Evolutionary conservation across 2,888 invertebrate species (phyloP), one percentile per base, ranked within the genome.

Genomic region (Stenodera caucasica): DNA sequence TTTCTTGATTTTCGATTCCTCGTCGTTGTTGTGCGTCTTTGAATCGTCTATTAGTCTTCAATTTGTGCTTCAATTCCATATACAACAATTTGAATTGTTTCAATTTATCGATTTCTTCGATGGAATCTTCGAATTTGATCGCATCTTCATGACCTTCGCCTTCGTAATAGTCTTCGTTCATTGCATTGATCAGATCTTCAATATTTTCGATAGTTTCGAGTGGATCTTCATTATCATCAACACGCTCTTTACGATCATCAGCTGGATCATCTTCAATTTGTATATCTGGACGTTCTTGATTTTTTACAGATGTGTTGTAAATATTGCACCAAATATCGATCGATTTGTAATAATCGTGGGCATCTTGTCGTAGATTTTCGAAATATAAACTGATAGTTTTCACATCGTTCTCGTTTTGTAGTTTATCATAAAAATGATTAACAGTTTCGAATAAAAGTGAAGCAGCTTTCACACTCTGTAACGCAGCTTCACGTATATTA

Each of bases 51-150:
- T 40, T 40, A 0, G 40, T 40, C 11, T 11, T 40, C 40, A 40
- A 40, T 40, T 40, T 40, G 11, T 40, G 18, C 18, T 40, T 40
- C 18, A 40, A 40, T 40, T 40, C 40, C 18, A 18, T 21, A 18
- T 40, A 40, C 9, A 40, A 40, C 9, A 21, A 18, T 40, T 40
- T 40, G 21, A 40, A 40, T 40, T 40, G 40, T 40, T 40, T 40
- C 9, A 40, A 18, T 21, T 40, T 40, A 40, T 40, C 40, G 7
- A 40, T 40, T 18, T 40, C 40, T 18, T 40, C 21, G 8, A 11
- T 2, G 8, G 40, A 4, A 11, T 40, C 40, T 21, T 21, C 18
- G 12, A 18, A 40, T 40, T 40, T 40, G 11, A 4, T 11, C 2
- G 21, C 3, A 2, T 40, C 40, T 18, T 40, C 40, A 40, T 40